These are phyloP conservation scores for Agrotis puta DNA, from an alignment of 2,888 invertebrate species.

Conservation along the genomic window DNA sequence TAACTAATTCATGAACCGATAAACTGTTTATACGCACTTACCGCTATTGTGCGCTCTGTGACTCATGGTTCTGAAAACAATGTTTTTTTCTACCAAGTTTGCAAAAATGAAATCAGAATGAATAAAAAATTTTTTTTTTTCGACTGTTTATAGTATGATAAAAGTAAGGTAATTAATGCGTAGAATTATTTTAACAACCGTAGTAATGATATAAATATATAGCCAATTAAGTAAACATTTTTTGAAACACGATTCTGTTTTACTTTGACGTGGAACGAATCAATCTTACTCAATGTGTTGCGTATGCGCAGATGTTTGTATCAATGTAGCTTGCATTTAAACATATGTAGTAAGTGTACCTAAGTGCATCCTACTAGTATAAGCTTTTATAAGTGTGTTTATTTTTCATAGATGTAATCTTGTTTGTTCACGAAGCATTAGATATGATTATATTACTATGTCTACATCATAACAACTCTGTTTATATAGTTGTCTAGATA, in stretches of 20 bases:
- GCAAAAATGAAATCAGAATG: constrained; percentile 19
- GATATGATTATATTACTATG: constrained; percentile 19
- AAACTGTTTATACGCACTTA: constrained; percentile 4
- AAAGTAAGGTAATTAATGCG: constrained; percentile 15
- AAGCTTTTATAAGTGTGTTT: constrained; percentile 8
- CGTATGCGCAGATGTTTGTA: constrained; percentile 25
- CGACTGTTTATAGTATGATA: no score
- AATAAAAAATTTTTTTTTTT: no score
- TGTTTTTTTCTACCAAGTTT: constrained; percentile 14
- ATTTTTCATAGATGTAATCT: constrained; percentile 34
- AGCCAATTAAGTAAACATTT: constrained; percentile 40
- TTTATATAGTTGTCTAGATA: constrained; percentile 7
- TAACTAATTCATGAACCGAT: constrained; percentile 38
- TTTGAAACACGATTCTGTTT: constrained; percentile 36
- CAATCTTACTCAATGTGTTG: constrained; percentile 38
- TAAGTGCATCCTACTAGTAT: neutral
- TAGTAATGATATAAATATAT: constrained; percentile 9
- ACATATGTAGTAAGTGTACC: neutral
- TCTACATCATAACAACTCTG: constrained; percentile 12
- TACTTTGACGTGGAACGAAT: constrained; percentile 42
- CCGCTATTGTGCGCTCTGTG: neutral
- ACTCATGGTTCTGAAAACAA: constrained; percentile 25
- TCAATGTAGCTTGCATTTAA: constrained; percentile 31
- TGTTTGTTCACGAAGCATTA: constrained; percentile 32
- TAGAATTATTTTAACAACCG: constrained; percentile 33